These are phyloP conservation scores for Amphiduros pacificus DNA, from an alignment of 2,888 invertebrate genomes.

Conservation along the genomic window DNA sequence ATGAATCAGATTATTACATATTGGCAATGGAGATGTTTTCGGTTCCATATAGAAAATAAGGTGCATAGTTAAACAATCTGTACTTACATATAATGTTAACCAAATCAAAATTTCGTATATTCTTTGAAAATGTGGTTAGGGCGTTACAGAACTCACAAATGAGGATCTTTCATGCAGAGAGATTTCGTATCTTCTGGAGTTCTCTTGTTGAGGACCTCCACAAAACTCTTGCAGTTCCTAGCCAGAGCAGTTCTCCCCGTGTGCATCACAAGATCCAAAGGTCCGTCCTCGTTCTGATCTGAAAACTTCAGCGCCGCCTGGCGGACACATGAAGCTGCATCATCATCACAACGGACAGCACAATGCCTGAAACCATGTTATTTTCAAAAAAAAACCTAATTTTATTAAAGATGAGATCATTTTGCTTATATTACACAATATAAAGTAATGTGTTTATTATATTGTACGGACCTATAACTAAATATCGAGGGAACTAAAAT, in stretches of 20 bases:
- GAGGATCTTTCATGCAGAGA: slow-evolving; percentile 26
- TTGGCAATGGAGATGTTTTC: too few relatives aligned
- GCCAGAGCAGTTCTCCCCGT: slow-evolving; percentile 29
- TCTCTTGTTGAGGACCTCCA: slow-evolving; percentile 19
- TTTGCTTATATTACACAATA: too few relatives aligned
- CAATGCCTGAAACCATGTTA: slow-evolving; percentile 26
- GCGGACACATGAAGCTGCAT: slow-evolving; percentile 25
- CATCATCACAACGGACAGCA: slow-evolving; percentile 30
- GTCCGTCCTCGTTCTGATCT: slow-evolving; percentile 35
- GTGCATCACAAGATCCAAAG: slow-evolving; percentile 31
- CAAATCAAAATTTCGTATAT: too few relatives aligned
- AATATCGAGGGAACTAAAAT: too few relatives aligned
- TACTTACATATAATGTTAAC: too few relatives aligned
- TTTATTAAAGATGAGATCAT: too few relatives aligned
- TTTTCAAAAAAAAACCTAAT: too few relatives aligned
- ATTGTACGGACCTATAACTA: too few relatives aligned
- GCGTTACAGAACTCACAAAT: slow-evolving; percentile 25
- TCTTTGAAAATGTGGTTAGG: background rate
- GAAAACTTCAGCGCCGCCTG: slow-evolving; percentile 33
- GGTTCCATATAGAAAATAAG: too few relatives aligned
- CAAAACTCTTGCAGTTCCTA: slow-evolving; percentile 26
- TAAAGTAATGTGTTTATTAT: too few relatives aligned
- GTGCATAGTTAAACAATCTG: too few relatives aligned
- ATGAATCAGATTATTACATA: too few relatives aligned
- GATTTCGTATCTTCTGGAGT: slow-evolving; percentile 17